Percentiles rank a stretch among this genome's conserved stretches.
These are phyloP conservation scores for Sebastolobus altivelis DNA, from an alignment of 2,797 vertebrate genomes.

Conservation along the genomic window DNA sequence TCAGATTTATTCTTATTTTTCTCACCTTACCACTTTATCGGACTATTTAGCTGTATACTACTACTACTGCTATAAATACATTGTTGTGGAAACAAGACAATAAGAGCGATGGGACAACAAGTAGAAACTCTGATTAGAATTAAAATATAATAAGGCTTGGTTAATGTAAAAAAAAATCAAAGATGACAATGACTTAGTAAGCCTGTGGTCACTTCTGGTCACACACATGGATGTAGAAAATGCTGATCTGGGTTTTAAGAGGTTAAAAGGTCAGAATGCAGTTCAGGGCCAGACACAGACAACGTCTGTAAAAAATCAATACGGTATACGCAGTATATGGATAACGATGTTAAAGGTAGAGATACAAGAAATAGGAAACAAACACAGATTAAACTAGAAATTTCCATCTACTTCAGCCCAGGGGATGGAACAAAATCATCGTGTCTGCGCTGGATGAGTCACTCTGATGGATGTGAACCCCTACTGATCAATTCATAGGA, in stretches of 20 bases:
- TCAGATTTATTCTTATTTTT: neutral
- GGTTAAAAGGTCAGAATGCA: neutral
- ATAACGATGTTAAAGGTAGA: constrained; percentile 20
- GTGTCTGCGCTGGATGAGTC: constrained; percentile 64
- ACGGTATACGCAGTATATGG: neutral
- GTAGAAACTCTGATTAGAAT: neutral
- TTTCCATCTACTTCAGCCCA: constrained; percentile 29
- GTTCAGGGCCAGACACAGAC: neutral
- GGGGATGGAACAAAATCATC: constrained; percentile 51
- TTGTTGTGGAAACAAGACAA: neutral
- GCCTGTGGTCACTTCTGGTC: neutral
- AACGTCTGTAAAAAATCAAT: constrained; percentile 1
- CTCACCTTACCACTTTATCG: neutral
- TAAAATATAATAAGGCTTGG: neutral
- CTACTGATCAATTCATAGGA: constrained; percentile 67
- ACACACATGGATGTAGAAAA: neutral
- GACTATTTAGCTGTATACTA: neutral
- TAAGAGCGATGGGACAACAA: neutral
- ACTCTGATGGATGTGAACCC: constrained; percentile 64
- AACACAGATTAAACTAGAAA: constrained; percentile 37
- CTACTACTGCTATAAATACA: neutral
- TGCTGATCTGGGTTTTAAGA: neutral
- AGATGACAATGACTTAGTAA: neutral
- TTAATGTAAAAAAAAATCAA: neutral
- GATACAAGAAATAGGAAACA: constrained; percentile 22